A percentile compares a stretch with the other conserved stretches of the same genome.
Conservation (phyloP, 2,888 invertebrate species). For the Cecidostiba fungosa region DNA sequence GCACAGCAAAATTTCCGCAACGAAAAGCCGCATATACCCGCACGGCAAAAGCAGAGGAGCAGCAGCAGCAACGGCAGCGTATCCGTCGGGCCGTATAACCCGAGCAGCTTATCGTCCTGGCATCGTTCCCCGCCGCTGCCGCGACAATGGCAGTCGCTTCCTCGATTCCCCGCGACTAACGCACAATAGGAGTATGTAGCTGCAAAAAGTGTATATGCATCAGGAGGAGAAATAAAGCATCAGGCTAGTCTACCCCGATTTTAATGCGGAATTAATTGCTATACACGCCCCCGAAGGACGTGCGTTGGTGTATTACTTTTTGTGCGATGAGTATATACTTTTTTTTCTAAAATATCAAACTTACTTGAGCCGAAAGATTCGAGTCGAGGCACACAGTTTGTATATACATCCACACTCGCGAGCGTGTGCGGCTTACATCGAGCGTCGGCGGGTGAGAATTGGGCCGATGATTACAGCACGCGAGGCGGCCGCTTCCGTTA, state of each 20-base stretch:
- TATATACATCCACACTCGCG: not conserved
- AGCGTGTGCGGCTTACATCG: not conserved
- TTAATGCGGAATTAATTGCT: constrained; percentile 71
- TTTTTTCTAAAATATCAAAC: too few species aligned
- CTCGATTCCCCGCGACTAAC: constrained; percentile 21
- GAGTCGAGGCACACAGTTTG: not conserved
- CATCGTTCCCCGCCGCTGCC: constrained; percentile 26
- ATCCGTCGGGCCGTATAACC: constrained; percentile 13
- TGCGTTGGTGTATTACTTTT: not conserved
- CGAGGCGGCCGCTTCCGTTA: constrained; percentile 62
- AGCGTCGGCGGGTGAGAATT: constrained; percentile 63
- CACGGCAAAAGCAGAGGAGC: not conserved
- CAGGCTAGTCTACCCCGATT: constrained; percentile 64
- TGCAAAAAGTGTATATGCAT: not conserved
- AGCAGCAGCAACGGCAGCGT: constrained; percentile 5
- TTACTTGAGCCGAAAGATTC: not conserved
- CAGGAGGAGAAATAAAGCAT: not conserved
- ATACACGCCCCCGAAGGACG: constrained; percentile 39
- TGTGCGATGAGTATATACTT: too few species aligned
- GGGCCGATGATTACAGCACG: constrained; percentile 65
- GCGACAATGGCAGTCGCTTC: constrained; percentile 52
- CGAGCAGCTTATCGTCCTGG: constrained; percentile 23
- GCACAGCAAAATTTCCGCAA: constrained; percentile 42
- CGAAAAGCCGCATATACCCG: not conserved
- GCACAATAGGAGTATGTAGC: not conserved